Evolutionary conservation across 2,888 invertebrate genomes (phyloP), one percentile per base, ranked within the genome.

Genomic region (Andrena haemorrhoa): DNA sequence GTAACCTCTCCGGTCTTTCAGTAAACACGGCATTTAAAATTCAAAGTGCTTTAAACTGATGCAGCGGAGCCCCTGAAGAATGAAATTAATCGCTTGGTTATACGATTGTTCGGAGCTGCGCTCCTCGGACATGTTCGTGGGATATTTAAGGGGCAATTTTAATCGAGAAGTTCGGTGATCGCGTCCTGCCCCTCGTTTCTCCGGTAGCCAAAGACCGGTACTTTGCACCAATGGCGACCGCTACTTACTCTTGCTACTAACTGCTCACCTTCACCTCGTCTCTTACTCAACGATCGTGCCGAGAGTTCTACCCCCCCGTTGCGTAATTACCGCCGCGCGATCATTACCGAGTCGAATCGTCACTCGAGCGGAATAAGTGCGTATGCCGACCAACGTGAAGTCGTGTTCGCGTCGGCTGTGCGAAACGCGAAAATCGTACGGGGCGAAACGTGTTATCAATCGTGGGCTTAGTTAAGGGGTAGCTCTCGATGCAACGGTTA

Each of bases 211-310:
- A 16, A 77, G 80, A 87, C 85, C 85, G 75, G 83, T 79, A 86
- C 63, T 75, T 76, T 41, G 60, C 26, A 72, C 66, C 29, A 26
- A 33, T 20, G 20, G 49, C 66, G 56, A 49, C 16, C 61, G 72
- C 60, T 82, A 72, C 82, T 80, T 63, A 72, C 85, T 85, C 83
- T 83, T 79, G 80, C 80, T 49, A 49, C 63, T 82, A 77, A 84
- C 86, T 77, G 89, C 87, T 90, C 89, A 90, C 90, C 90, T 90
- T 90, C 90, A 90, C 90, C 90, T 90, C 89, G 83, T 86, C 86
- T 88, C 87, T 88, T 88, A 86, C 88, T 82, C 89, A 89, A 89
- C 86, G 82, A 88, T 88, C 82, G 80, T 33, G 77, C 74, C 65
- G 80, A 66, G 78, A 66, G 78, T 83, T 86, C 86, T 87, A 85